Conservation (phyloP, 2,888 invertebrate species). For the Melangyna quadrimaculata region DNA sequence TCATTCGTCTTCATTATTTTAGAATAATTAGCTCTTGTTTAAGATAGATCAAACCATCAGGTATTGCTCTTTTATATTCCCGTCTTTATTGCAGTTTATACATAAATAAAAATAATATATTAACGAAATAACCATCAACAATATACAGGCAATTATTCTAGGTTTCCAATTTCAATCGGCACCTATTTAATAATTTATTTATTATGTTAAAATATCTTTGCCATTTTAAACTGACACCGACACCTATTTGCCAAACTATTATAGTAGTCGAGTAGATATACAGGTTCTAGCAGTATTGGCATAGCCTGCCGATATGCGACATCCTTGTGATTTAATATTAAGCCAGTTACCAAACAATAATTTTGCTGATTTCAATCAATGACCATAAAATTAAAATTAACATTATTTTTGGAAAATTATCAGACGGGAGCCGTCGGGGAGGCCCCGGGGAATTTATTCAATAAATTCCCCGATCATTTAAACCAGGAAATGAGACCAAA, state of each 20-base stretch:
- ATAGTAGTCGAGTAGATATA: not conserved
- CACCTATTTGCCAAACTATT: constrained; percentile 17
- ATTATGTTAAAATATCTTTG: not conserved
- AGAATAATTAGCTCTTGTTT: too few species aligned
- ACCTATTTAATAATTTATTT: not conserved
- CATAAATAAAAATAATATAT: too few species aligned
- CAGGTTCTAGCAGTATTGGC: not conserved
- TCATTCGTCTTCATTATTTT: too few species aligned
- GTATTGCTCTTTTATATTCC: not conserved
- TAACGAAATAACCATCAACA: not conserved
- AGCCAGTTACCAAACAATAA: constrained; percentile 69
- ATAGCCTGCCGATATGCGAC: constrained; percentile 1
- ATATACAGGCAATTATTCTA: not conserved
- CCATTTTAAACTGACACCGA: not conserved
- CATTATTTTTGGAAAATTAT: constrained; percentile 71
- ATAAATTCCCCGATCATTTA: constrained; percentile 61
- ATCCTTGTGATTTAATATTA: constrained; percentile 62
- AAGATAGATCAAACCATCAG: too few species aligned
- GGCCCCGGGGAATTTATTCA: constrained; percentile 43
- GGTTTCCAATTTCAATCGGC: not conserved
- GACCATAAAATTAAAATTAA: constrained; percentile 74
- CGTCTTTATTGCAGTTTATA: not conserved
- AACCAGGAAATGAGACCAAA: constrained; percentile 57
- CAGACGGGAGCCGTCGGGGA: constrained; percentile 48
- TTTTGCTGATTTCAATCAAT: constrained; percentile 73